Evolutionary conservation across 2,797 vertebrate genomes (phyloP).

Genomic region (Dallia pectoralis): DNA sequence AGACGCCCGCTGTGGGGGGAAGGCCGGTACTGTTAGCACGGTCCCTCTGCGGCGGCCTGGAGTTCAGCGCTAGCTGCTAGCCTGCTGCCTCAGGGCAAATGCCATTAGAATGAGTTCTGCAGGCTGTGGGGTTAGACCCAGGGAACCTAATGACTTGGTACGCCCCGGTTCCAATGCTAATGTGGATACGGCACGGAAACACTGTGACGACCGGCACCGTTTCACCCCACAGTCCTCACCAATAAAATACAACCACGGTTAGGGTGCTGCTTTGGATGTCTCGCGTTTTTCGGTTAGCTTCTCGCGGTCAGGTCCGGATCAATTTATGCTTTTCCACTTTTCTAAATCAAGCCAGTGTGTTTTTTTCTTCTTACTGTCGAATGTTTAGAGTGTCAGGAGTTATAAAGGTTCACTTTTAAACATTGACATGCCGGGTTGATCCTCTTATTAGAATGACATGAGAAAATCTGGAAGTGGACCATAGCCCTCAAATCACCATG

Average conservation of each 20-base stretch:
- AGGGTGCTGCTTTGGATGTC: neutral
- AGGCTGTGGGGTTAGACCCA: constrained; percentile 40
- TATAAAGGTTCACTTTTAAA: constrained; percentile 21
- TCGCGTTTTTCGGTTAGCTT: neutral
- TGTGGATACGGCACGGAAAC: constrained; percentile 29
- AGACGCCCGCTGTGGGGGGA: constrained; percentile 65
- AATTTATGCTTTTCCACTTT: constrained; percentile 14
- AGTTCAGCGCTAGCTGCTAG: constrained; percentile 49
- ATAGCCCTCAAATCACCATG: constrained; percentile 24
- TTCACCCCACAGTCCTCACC: neutral
- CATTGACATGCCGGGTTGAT: constrained; percentile 31
- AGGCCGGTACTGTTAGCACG: constrained; percentile 62
- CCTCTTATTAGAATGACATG: constrained; percentile 16
- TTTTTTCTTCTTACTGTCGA: constrained; percentile 6
- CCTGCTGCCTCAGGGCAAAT: constrained; percentile 56
- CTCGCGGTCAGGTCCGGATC: constrained; percentile 14
- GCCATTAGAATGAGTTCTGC: constrained; percentile 62
- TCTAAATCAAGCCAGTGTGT: constrained; percentile 25
- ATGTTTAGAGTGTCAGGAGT: constrained; percentile 8
- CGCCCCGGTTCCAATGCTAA: constrained; percentile 47
- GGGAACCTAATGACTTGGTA: constrained; percentile 29
- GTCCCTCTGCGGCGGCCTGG: constrained; percentile 60
- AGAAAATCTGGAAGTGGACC: constrained; percentile 19
- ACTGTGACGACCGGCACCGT: neutral
- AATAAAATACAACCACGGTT: constrained; percentile 3